A percentile compares a stretch with the other conserved stretches of the same genome.
Conservation (phyloP, 1,140 invertebrate species). For the Ooceraea biroi region DNA sequence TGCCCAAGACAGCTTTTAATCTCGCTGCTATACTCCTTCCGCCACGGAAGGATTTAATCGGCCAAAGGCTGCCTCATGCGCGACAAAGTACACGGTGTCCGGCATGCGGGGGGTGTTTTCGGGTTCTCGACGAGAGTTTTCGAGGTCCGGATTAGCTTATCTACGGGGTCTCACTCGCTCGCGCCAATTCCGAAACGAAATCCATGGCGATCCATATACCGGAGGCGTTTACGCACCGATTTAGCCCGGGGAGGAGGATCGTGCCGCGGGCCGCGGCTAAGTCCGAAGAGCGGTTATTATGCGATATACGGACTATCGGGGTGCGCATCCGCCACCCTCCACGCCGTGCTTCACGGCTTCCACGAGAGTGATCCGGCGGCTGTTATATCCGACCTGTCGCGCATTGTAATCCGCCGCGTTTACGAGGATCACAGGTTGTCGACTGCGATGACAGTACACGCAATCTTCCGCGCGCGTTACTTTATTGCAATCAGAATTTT, state of each 20-base stretch:
- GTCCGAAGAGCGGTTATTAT: constrained; percentile 64
- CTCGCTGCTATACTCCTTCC: background rate
- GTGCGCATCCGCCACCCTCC: constrained; percentile 33
- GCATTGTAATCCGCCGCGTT: constrained; percentile 66
- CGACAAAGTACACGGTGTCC: constrained; percentile 62
- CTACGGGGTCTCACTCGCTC: constrained; percentile 82
- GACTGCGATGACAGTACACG: background rate
- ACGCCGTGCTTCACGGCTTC: constrained; percentile 14
- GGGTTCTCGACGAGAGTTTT: constrained; percentile 79
- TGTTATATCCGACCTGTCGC: constrained; percentile 43
- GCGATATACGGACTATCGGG: constrained; percentile 63
- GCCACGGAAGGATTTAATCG: constrained; percentile 63
- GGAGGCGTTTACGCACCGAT: constrained; percentile 78
- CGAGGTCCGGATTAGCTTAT: constrained; percentile 85
- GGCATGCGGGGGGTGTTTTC: constrained; percentile 50
- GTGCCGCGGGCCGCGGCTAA: constrained; percentile 62
- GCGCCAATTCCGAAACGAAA: constrained; percentile 78
- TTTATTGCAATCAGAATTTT: background rate
- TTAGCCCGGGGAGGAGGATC: constrained; percentile 69
- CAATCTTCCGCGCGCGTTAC: background rate
- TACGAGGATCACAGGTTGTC: constrained; percentile 25
- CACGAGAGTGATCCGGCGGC: constrained; percentile 22
- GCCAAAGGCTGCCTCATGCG: background rate
- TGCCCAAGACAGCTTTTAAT: constrained; percentile 1
- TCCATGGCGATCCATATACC: constrained; percentile 73